A percentile compares a stretch with the other conserved stretches of the same genome.
Conservation (phyloP, 1,140 invertebrate genomes). For the Uloborus diversus region DNA sequence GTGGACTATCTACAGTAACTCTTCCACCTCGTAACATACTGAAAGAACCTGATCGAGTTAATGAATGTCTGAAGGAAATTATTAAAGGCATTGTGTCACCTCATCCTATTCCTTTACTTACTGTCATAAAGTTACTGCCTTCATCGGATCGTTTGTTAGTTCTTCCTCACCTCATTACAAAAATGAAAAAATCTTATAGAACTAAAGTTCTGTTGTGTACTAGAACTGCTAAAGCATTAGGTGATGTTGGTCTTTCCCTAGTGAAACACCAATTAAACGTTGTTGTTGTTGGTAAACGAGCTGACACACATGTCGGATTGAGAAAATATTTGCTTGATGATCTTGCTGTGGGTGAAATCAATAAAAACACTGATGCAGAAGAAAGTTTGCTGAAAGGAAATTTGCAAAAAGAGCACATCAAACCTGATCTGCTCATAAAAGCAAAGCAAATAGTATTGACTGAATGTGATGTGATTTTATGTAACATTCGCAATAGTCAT, state of each 20-base stretch:
- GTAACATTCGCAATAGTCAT: constrained; percentile 8
- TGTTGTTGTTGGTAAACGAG: constrained; percentile 7
- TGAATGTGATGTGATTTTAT: constrained; percentile 43
- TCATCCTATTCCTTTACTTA: constrained; percentile 32
- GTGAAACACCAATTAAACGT: background rate
- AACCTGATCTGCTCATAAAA: background rate
- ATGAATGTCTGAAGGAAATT: constrained; percentile 24
- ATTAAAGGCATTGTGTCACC: constrained; percentile 36
- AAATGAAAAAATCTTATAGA: constrained; percentile 33
- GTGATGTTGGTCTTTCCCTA: constrained; percentile 15
- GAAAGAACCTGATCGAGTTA: background rate
- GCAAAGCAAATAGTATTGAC: constrained; percentile 1
- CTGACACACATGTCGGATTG: constrained; percentile 8
- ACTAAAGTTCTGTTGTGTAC: constrained; percentile 40
- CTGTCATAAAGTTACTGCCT: constrained; percentile 15
- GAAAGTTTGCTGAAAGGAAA: background rate
- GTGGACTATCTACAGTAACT: background rate
- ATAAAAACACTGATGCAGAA: background rate
- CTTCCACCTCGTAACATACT: background rate
- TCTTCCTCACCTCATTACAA: constrained; percentile 14
- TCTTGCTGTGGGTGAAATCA: background rate
- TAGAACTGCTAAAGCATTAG: constrained; percentile 17
- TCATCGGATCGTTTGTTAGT: constrained; percentile 22
- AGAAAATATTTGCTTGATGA: constrained; percentile 29
- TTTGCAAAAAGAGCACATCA: background rate